Conservation (phyloP, 2,797 vertebrate species). For the Myripristis jacobus region DNA sequence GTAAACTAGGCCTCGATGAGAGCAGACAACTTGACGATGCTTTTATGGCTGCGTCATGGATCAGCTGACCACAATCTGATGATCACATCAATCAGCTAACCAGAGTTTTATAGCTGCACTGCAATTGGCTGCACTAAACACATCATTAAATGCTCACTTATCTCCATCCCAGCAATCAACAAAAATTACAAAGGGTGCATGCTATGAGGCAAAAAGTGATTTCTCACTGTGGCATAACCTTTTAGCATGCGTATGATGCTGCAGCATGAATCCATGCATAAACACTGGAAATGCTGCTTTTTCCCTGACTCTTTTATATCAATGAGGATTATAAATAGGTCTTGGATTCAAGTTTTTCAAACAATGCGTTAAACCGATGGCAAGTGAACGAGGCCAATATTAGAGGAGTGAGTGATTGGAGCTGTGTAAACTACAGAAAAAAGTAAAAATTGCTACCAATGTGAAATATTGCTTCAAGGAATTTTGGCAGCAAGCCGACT, state of each 20-base stretch:
- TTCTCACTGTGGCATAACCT: background rate
- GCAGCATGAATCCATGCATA: too few relatives aligned
- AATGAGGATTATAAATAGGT: too few relatives aligned
- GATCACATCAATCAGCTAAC: slow-evolving; percentile 37
- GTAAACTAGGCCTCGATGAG: background rate
- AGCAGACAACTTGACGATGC: slow-evolving; percentile 2
- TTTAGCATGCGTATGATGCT: too few relatives aligned
- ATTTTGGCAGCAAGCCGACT: slow-evolving; percentile 23
- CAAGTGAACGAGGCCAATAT: background rate
- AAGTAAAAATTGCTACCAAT: background rate
- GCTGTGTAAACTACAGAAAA: background rate
- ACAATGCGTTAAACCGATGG: background rate
- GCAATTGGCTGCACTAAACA: slow-evolving; percentile 1
- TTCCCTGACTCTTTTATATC: background rate
- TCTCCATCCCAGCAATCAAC: slow-evolving; percentile 24
- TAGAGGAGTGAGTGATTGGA: background rate
- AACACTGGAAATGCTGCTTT: background rate
- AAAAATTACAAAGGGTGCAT: background rate
- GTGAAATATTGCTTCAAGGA: slow-evolving; percentile 29
- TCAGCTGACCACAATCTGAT: slow-evolving; percentile 19
- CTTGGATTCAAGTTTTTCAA: background rate
- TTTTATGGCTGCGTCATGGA: background rate
- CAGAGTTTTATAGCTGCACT: slow-evolving; percentile 20
- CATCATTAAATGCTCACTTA: slow-evolving; percentile 28
- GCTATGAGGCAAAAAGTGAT: background rate